phyloP scores from a whole-genome alignment of 2,888 invertebrate genomes.

The Allygus modestus region DNA sequence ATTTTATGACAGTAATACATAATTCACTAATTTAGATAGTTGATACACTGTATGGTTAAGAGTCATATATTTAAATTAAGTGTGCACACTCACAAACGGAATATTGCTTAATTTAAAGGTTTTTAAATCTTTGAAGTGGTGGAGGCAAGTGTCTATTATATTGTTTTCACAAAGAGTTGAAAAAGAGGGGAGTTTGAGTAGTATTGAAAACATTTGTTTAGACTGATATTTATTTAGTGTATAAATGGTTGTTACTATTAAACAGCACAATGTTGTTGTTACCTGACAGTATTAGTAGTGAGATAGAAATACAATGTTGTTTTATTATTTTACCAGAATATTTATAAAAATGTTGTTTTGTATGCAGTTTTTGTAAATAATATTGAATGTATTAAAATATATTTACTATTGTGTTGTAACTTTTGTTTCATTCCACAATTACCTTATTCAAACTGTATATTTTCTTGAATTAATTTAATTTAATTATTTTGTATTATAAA shows the following conservation, averaged over 20 bases:
- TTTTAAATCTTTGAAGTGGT: not conserved
- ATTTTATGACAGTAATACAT: too few species aligned
- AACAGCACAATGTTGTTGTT: not conserved
- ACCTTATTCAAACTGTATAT: too few species aligned
- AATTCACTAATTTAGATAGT: too few species aligned
- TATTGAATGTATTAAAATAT: constrained; percentile 4
- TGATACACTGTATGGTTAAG: too few species aligned
- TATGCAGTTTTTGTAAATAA: constrained; percentile 20
- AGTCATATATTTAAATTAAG: too few species aligned
- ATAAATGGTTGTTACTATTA: not conserved
- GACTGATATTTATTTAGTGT: constrained; percentile 23
- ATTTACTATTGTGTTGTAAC: constrained; percentile 7
- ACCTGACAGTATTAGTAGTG: constrained; percentile 35
- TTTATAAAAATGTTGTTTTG: constrained; percentile 27
- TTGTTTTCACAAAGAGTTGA: not conserved
- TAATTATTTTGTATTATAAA: too few species aligned
- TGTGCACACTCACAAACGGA: too few species aligned
- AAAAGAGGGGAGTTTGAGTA: too few species aligned
- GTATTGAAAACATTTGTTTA: not conserved
- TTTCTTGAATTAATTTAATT: too few species aligned
- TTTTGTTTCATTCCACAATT: not conserved
- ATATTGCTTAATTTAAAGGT: too few species aligned
- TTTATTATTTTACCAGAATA: not conserved
- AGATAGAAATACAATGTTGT: not conserved
- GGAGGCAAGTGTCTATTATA: not conserved